phyloP scores from a whole-genome alignment of 30 jellyfish, hydroid and myxozoan genomes.

The Catostylus mosaicus region DNA sequence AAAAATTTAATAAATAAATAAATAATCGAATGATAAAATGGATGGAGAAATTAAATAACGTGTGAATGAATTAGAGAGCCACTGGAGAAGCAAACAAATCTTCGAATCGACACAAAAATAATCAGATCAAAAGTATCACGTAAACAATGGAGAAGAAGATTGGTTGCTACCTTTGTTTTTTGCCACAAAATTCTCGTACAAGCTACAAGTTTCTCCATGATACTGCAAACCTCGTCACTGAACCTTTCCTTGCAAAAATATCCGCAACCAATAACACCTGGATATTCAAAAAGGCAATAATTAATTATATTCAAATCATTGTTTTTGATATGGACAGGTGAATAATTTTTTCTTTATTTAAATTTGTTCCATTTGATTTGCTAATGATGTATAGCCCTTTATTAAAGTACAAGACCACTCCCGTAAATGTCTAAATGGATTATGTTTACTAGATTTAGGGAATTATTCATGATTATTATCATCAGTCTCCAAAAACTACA shows the following conservation, averaged over 20 bases:
- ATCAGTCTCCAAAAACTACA: too few species aligned
- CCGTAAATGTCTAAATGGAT: too few species aligned
- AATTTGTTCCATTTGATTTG: too few species aligned
- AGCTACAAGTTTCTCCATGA: constrained; percentile 70
- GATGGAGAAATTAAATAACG: not conserved
- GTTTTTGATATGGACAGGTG: not conserved
- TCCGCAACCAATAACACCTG: constrained; percentile 96
- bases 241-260: constrained; percentile 84
- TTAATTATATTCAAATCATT: too few species aligned
- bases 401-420: too few species aligned
- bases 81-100: not conserved
- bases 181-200: constrained; percentile 94
- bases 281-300: too few species aligned
- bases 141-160: not conserved
- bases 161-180: constrained; percentile 76
- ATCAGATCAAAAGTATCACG: not conserved
- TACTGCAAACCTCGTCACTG: constrained; percentile 59
- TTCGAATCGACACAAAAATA: not conserved
- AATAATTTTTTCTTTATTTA: too few species aligned
- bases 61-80: not conserved
- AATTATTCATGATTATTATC: too few species aligned
- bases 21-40: too few species aligned
- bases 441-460: too few species aligned
- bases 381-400: too few species aligned
- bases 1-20: too few species aligned